phyloP scores from a whole-genome alignment of 2,113 vertebrate genomes.

The Xiphophorus couchianus region DNA sequence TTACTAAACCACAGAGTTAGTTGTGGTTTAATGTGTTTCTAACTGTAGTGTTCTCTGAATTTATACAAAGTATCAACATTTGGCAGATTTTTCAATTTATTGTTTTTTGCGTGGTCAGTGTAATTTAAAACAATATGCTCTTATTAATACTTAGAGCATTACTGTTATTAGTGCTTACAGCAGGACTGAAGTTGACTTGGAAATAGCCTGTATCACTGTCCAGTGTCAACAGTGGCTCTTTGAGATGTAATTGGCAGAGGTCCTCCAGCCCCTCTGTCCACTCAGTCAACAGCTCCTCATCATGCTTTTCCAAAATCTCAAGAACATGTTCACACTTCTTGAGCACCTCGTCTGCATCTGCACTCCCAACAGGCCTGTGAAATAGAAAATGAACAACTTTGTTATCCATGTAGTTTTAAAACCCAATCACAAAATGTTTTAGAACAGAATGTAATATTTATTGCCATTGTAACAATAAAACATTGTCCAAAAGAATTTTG shows the following conservation, averaged over 20 bases:
- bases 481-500: too few relatives aligned
- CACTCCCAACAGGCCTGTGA: constrained; percentile 67
- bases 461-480: too few relatives aligned
- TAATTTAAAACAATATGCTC: not conserved
- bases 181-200: constrained; percentile 79
- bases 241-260: constrained; percentile 74
- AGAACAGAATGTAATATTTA: too few relatives aligned
- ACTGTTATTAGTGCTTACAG: constrained; percentile 64
- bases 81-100: too few relatives aligned
- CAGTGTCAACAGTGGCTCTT: constrained; percentile 67
- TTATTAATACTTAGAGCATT: not conserved
- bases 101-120: not conserved
- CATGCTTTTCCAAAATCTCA: constrained; percentile 71
- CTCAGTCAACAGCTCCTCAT: constrained; percentile 68
- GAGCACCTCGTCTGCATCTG: constrained; percentile 75
- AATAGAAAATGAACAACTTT: not conserved
- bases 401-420: not conserved
- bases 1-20: too few relatives aligned
- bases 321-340: constrained; percentile 78
- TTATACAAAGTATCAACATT: too few relatives aligned
- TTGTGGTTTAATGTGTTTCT: too few relatives aligned
- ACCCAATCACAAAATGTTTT: not conserved
- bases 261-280: constrained; percentile 74
- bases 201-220: constrained; percentile 63
- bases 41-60: too few relatives aligned